A percentile compares a stretch with the other conserved stretches of the same genome.
phyloP scores from a whole-genome alignment of 2,888 invertebrate species.

The Trichopoda pennipes region DNA sequence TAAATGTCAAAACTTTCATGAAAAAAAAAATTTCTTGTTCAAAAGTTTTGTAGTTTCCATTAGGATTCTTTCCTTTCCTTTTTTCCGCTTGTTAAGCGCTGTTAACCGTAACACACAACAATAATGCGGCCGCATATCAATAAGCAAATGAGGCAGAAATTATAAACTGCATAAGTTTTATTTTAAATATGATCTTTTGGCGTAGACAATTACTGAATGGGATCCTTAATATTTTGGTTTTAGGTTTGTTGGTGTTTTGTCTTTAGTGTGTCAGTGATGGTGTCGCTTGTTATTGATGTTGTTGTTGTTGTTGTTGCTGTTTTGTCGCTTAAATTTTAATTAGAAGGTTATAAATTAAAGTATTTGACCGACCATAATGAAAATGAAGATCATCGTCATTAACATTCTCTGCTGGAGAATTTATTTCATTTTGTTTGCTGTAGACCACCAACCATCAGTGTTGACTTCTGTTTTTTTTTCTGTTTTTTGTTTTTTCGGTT shows the following conservation, averaged over 20 bases:
- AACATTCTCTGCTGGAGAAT: constrained; percentile 16
- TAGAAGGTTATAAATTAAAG: constrained; percentile 78
- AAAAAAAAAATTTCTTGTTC: too few species aligned
- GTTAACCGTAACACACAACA: constrained; percentile 4
- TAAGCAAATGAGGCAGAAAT: constrained; percentile 67
- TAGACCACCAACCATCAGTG: constrained; percentile 63
- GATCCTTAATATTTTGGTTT: not conserved
- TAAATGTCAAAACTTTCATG: too few species aligned
- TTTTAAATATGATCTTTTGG: constrained; percentile 27
- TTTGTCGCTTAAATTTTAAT: constrained; percentile 71
- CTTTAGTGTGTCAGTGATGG: not conserved
- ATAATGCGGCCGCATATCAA: constrained; percentile 57
- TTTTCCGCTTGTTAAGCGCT: constrained; percentile 30
- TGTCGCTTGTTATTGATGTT: constrained; percentile 36
- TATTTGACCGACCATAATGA: constrained; percentile 70
- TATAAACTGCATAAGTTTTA: constrained; percentile 57
- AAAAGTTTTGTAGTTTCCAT: not conserved
- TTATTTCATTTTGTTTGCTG: constrained; percentile 26
- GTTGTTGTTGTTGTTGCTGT: constrained; percentile 41
- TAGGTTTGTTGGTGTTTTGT: not conserved
- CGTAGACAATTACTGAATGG: constrained; percentile 7
- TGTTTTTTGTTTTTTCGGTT: too few species aligned
- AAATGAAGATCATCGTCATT: constrained; percentile 32
- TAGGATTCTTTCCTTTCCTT: constrained; percentile 2
- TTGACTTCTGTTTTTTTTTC: constrained; percentile 61